Conservation (phyloP, 2,888 invertebrate species). For the Meteorus cinctellus region DNA sequence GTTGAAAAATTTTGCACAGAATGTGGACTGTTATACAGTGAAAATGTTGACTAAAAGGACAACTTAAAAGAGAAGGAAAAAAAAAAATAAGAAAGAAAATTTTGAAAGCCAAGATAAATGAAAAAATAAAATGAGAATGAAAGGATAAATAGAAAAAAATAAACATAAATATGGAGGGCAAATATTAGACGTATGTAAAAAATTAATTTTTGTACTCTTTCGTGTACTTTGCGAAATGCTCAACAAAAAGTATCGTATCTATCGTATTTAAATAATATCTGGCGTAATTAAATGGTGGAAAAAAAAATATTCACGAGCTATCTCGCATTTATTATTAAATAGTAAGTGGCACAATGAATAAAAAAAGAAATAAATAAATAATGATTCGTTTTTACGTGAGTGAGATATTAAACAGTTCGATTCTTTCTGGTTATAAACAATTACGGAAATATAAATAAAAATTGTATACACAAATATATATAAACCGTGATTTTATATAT, state of each 20-base stretch:
- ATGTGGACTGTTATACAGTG: background rate
- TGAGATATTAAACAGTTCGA: conserved; percentile 2
- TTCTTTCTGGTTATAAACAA: conserved; percentile 9
- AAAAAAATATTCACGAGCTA: conserved; percentile 8
- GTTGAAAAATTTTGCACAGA: conserved; percentile 8
- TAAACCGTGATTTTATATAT: conserved; percentile 19
- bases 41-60: background rate
- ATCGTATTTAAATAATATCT: conserved; percentile 57
- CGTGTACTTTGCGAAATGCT: conserved; percentile 71
- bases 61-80: conserved; percentile 13
- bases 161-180: conserved; percentile 48
- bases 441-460: background rate
- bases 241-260: conserved; percentile 65
- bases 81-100: conserved; percentile 9
- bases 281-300: conserved; percentile 22
- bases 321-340: conserved; percentile 10
- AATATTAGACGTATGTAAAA: conserved; percentile 58
- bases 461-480: background rate
- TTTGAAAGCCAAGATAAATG: conserved; percentile 1
- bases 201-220: conserved; percentile 72
- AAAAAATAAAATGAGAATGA: conserved; percentile 43
- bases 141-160: conserved; percentile 39
- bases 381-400: conserved; percentile 11
- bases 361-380: background rate
- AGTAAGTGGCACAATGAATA: conserved; percentile 5